phyloP scores from a whole-genome alignment of 2,113 vertebrate species.

The Clarias magur region DNA sequence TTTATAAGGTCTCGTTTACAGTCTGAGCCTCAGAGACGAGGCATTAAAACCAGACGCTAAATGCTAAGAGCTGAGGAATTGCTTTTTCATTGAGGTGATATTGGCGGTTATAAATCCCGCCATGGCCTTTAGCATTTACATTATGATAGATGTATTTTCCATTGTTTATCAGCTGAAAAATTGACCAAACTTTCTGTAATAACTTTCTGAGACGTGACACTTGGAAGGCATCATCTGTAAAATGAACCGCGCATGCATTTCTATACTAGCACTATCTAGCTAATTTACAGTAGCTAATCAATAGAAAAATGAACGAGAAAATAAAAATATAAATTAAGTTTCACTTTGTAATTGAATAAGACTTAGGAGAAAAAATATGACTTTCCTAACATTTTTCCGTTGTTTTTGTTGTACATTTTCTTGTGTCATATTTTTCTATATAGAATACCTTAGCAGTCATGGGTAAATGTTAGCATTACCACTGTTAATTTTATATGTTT shows the following conservation, averaged over 20 bases:
- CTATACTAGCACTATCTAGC: not conserved
- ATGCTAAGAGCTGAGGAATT: not conserved
- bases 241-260: not conserved
- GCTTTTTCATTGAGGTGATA: conserved; percentile 18
- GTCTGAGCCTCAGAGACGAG: conserved; percentile 10
- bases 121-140: not conserved
- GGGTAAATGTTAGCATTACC: not conserved
- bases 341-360: not conserved
- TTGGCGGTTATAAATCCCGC: not conserved
- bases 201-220: too few relatives aligned
- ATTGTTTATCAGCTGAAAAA: not conserved
- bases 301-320: not conserved
- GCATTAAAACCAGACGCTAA: conserved; percentile 21
- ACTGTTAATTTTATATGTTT: too few relatives aligned
- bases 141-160: not conserved
- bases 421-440: not conserved
- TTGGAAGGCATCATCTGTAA: not conserved
- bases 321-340: not conserved
- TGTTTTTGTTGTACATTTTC: not conserved
- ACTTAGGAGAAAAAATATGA: too few relatives aligned
- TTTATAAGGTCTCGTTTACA: conserved; percentile 42
- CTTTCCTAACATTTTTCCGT: too few relatives aligned
- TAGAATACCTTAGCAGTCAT: not conserved
- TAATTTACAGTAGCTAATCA: not conserved
- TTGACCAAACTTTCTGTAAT: not conserved